Evolutionary conservation across 2,113 vertebrate genomes (phyloP).

Genomic region (Coptodon rendalli): DNA sequence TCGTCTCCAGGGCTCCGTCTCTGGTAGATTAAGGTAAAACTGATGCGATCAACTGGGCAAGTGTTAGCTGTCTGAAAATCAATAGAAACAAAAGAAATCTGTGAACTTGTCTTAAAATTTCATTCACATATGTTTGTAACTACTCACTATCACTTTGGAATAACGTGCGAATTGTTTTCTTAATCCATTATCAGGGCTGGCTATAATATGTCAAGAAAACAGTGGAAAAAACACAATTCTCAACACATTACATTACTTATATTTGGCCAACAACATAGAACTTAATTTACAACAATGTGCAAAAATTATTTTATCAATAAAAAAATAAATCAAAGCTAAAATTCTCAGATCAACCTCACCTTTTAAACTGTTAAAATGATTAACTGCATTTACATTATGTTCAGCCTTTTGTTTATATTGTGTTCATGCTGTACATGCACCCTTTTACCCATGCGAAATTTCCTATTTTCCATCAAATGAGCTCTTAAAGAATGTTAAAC

Average conservation of each 20-base stretch:
- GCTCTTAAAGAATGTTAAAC: background rate
- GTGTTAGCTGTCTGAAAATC: conserved; percentile 39
- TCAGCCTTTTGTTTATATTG: background rate
- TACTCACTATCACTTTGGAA: background rate
- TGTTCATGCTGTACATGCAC: background rate
- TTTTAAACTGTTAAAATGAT: background rate
- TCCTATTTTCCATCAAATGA: background rate
- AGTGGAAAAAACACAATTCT: background rate
- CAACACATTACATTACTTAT: background rate
- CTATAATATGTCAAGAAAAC: background rate
- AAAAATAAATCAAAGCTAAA: background rate
- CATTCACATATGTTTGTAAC: background rate
- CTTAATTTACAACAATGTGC: background rate
- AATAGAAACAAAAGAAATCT: background rate
- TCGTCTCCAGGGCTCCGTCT: conserved; percentile 6
- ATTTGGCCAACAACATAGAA: background rate
- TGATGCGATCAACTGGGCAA: conserved; percentile 51
- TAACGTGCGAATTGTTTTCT: no score
- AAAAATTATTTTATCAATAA: background rate
- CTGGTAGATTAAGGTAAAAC: conserved; percentile 39
- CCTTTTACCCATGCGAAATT: background rate
- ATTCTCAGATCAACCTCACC: background rate
- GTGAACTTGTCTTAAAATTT: background rate
- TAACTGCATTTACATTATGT: accelerated
- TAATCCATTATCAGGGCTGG: background rate